Percentiles rank a stretch among this genome's conserved stretches.
phyloP scores from a whole-genome alignment of 2,797 vertebrate species.

The Ctenosaura bakeri region DNA sequence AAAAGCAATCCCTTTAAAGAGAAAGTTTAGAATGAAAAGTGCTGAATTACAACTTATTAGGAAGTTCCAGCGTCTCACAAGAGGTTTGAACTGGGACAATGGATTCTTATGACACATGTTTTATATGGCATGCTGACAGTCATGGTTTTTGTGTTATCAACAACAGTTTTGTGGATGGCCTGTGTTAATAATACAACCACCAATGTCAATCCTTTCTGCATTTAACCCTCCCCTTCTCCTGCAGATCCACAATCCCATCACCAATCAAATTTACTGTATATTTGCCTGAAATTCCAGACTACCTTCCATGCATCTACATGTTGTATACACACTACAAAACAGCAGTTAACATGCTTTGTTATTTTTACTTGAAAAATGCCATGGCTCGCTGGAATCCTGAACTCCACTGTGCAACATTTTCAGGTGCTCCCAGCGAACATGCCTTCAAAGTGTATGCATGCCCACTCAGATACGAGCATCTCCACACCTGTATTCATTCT shows the following conservation, averaged over 20 bases:
- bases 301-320: not conserved
- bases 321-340: too few relatives aligned
- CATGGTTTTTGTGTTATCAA: not conserved
- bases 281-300: not conserved
- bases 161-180: not conserved
- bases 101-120: not conserved
- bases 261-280: not conserved
- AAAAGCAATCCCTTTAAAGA: not conserved
- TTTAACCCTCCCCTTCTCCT: not conserved
- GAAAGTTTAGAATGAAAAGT: not conserved
- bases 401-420: not conserved
- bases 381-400: not conserved
- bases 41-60: not conserved
- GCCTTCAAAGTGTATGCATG: too few relatives aligned
- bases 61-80: not conserved
- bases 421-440: too few relatives aligned
- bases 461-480: too few relatives aligned
- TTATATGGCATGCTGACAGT: not conserved
- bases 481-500: too few relatives aligned
- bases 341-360: too few relatives aligned
- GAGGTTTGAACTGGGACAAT: too few relatives aligned
- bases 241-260: not conserved
- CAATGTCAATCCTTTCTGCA: not conserved
- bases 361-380: not conserved
- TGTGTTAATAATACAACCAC: not conserved